Percentiles rank a stretch among this genome's conserved stretches.
Evolutionary conservation across 2,888 invertebrate genomes (phyloP).

Genomic region (Drosophila paranaensis): DNA sequence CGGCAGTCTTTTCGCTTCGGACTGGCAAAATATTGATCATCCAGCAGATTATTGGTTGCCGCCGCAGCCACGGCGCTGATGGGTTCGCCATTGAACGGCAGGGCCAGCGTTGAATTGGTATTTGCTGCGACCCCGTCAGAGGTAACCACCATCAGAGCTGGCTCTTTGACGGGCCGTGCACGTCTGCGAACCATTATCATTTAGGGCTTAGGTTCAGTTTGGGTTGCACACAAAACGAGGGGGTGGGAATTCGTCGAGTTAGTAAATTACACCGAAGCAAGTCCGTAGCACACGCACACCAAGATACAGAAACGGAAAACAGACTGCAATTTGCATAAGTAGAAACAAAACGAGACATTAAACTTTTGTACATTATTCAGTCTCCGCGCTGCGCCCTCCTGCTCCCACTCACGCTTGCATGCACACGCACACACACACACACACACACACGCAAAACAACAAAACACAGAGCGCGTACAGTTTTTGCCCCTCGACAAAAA

Average conservation of each 20-base stretch:
- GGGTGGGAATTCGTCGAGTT: conserved; percentile 43
- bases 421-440: conserved; percentile 21
- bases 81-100: conserved; percentile 46
- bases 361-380: conserved; percentile 48
- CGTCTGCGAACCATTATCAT: conserved; percentile 82
- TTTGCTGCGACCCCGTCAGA: conserved; percentile 31
- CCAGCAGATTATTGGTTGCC: conserved; percentile 66
- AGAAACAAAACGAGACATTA: conserved; percentile 63
- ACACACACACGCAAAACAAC: conserved; percentile 20
- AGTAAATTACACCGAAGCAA: conserved; percentile 53
- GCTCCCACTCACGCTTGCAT: conserved; percentile 25
- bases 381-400: conserved; percentile 24
- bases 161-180: conserved; percentile 66
- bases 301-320: conserved; percentile 38
- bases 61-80: conserved; percentile 44
- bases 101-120: conserved; percentile 21
- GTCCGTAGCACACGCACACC: conserved; percentile 46
- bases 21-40: conserved; percentile 84
- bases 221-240: conserved; percentile 16
- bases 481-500: conserved; percentile 76
- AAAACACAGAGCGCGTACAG: conserved; percentile 61
- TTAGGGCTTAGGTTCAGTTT: conserved; percentile 22
- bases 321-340: conserved; percentile 69
- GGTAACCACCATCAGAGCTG: conserved; percentile 41
- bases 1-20: conserved; percentile 85